A percentile compares a stretch with the other conserved stretches of the same genome.
Conservation (phyloP, 1,140 invertebrate species). For the Orchesella cincta region DNA sequence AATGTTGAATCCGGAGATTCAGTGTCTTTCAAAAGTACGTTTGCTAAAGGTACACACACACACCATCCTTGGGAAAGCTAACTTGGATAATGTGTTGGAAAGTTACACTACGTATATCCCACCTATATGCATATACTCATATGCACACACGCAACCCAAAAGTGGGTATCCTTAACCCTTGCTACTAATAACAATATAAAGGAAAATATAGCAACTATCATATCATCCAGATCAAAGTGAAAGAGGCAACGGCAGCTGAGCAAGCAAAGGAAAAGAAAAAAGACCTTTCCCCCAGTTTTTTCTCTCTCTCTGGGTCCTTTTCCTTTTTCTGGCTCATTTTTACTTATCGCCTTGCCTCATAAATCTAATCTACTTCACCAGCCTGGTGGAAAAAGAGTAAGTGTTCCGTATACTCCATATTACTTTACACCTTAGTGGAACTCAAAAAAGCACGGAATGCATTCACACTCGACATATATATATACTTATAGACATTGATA, state of each 20-base stretch:
- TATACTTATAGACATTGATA: not conserved
- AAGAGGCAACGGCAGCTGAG: not conserved
- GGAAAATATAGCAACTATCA: not conserved
- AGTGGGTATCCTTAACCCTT: not conserved
- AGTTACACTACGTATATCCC: not conserved
- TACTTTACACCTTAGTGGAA: not conserved
- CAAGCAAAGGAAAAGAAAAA: not conserved
- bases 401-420: not conserved
- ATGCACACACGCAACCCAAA: not conserved
- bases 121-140: not conserved
- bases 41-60: too few relatives aligned
- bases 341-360: conserved; percentile 16
- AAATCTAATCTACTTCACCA: conserved; percentile 18
- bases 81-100: not conserved
- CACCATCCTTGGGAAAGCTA: not conserved
- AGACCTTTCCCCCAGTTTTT: not conserved
- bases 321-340: conserved; percentile 10
- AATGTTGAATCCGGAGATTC: not conserved
- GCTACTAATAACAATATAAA: not conserved
- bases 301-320: too few relatives aligned
- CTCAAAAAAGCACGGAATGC: not conserved
- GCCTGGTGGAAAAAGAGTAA: conserved; percentile 10
- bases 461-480: too few relatives aligned
- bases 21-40: too few relatives aligned
- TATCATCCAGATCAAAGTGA: not conserved